phyloP scores from a whole-genome alignment of 1,140 invertebrate genomes.

The Adelges cooleyi region DNA sequence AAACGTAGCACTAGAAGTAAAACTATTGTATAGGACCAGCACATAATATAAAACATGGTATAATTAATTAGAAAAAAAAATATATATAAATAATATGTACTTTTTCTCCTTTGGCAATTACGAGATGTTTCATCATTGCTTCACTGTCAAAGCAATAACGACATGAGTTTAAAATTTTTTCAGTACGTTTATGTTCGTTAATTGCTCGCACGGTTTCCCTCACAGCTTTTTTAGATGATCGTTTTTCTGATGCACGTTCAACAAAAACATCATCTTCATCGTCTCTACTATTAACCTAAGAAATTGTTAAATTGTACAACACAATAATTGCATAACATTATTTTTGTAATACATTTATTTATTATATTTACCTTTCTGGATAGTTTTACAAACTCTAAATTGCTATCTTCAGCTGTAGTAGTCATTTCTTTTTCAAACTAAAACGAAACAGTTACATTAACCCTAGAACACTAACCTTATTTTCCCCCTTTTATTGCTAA shows the following conservation, averaged over 20 bases:
- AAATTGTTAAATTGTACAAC: background rate
- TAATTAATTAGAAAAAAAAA: background rate
- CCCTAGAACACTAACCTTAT: no score
- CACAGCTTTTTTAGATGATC: conserved; percentile 45
- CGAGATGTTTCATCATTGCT: conserved; percentile 73
- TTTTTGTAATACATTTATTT: conserved; percentile 20
- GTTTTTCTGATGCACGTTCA: conserved; percentile 53
- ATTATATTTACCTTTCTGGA: conserved; percentile 47
- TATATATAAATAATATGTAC: conserved; percentile 38
- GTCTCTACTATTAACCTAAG: conserved; percentile 8
- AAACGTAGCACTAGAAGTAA: conserved; percentile 49
- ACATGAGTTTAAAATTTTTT: conserved; percentile 65
- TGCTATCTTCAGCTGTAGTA: conserved; percentile 65
- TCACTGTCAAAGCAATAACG: conserved; percentile 67
- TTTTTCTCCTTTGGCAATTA: conserved; percentile 67
- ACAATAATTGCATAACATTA: conserved; percentile 23
- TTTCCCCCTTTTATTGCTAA: no score
- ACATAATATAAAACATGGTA: no score
- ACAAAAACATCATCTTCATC: conserved; percentile 71
- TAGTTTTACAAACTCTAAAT: conserved; percentile 65
- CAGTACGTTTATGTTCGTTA: conserved; percentile 54
- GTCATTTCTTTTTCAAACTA: conserved; percentile 83
- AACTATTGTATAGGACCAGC: no score
- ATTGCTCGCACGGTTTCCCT: conserved; percentile 56
- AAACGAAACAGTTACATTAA: conserved; percentile 39